Evolutionary conservation across 2,888 invertebrate species (phyloP), one percentile per base, ranked within the genome.

Genomic region (Nesidiocoris tenuis): DNA sequence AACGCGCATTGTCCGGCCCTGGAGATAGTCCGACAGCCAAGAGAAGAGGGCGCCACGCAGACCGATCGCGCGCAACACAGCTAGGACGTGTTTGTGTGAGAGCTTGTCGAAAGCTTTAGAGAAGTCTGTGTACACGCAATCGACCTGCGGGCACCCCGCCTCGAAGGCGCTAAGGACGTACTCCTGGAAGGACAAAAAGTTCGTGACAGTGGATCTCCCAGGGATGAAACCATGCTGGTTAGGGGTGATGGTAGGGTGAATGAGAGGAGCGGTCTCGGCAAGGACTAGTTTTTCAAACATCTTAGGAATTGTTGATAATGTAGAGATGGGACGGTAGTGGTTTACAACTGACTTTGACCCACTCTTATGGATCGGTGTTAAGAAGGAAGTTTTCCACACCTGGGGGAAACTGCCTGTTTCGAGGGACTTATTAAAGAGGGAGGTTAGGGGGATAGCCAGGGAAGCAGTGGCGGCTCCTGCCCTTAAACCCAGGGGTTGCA

Each of bases 151-250:
- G 5, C 16, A 12, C 9, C 22, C 63, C 12, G 2, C 21, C 16
- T 16, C n/a, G n/a, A 63, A 63, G 2, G 63, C 18, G 63, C 5
- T 19, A 2, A 63, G 21, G n/a, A 63, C n/a, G n/a, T 63, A 63
- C 2, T 63, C 63, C 63, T 63, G 21, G 22, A 21, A 63, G n/a
- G n/a, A n/a, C 2, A 22, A 5, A 19, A 39, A 5, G 17, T 5
- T 3, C 2, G 2, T 66, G 3, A 39, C 17, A 18, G 66, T 66
- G 2, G 66, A 66, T n/a, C 66, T 16, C 2, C 66, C 66, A 3
- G 24, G 21, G 19, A 66, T 17, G 39, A 39, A 25, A 39, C 66
- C 25, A 25, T 66, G 66, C 54, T 66, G 66, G 12, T 66, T n/a
- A 7, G n/a, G n/a, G 5, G 9, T 18, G 5, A 63, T 63, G 3